Conservation (phyloP, 2,888 invertebrate genomes). For the Arrhopalites spinosus region DNA sequence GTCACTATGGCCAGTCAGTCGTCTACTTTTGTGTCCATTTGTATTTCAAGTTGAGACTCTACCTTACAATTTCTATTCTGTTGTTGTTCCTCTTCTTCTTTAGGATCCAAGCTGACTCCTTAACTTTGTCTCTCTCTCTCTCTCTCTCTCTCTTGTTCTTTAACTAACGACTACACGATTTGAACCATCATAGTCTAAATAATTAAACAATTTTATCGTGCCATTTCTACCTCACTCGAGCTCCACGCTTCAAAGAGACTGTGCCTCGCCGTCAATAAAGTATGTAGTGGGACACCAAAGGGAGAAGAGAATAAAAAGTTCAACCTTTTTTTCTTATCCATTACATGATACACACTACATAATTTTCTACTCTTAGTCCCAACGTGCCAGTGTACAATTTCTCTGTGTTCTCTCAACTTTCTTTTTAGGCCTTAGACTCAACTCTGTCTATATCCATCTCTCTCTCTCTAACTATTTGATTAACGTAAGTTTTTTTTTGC, state of each 20-base stretch:
- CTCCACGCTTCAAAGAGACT: neutral
- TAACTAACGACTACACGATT: too few species aligned
- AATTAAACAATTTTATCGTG: neutral
- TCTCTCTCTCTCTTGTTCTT: neutral
- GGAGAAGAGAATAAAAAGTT: too few species aligned
- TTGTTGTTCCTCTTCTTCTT: neutral
- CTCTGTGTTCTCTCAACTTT: too few species aligned
- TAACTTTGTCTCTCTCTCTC: neutral
- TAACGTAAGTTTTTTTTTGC: too few species aligned
- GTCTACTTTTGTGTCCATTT: neutral
- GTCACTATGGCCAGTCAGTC: neutral
- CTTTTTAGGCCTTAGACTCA: too few species aligned
- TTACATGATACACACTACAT: too few species aligned
- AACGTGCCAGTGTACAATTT: too few species aligned
- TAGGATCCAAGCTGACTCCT: neutral
- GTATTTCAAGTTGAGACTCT: neutral
- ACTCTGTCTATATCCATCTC: neutral
- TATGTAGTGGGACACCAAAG: neutral
- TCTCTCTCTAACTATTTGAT: too few species aligned
- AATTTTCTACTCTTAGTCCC: too few species aligned
- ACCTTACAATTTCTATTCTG: too few species aligned
- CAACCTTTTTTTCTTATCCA: too few species aligned
- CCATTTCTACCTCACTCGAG: neutral
- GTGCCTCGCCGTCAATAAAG: neutral
- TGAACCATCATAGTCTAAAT: constrained; percentile 12